Percentiles rank a stretch among this genome's conserved stretches.
Evolutionary conservation across 2,797 vertebrate genomes (phyloP).

Genomic region (Harpagifer antarcticus): DNA sequence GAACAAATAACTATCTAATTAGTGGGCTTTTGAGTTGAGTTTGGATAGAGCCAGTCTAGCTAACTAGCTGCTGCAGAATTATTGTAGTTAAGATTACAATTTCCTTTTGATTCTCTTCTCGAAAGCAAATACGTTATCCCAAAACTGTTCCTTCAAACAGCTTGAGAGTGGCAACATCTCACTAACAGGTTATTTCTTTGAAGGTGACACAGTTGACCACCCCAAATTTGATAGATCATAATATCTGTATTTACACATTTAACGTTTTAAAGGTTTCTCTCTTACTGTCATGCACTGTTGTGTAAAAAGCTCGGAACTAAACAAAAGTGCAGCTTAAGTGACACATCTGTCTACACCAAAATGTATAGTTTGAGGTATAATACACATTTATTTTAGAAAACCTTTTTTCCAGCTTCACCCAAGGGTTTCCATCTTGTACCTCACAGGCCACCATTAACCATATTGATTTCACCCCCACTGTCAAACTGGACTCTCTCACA

Average conservation of each 20-base stretch:
- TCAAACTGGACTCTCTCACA: constrained; percentile 39
- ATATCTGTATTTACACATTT: background rate
- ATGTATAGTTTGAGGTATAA: background rate
- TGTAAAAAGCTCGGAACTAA: background rate
- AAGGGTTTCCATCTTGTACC: constrained; percentile 38
- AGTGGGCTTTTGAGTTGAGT: too few species aligned
- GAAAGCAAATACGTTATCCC: background rate
- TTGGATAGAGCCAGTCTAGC: too few species aligned
- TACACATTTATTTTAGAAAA: too few species aligned
- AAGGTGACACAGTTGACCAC: background rate
- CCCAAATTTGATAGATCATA: background rate
- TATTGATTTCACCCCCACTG: constrained; percentile 45
- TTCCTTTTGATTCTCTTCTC: background rate
- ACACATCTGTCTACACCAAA: background rate
- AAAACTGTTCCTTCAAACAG: background rate
- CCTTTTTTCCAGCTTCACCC: constrained; percentile 2
- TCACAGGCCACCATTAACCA: constrained; percentile 48
- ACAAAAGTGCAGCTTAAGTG: background rate
- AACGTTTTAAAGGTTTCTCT: background rate
- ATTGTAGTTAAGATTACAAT: too few species aligned
- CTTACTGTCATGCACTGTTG: too few species aligned
- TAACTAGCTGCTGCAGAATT: too few species aligned
- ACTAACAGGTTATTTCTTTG: background rate
- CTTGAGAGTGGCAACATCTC: background rate
- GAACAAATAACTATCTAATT: too few species aligned